phyloP scores from a whole-genome alignment of 2,797 vertebrate genomes.

The Potorous gilbertii region DNA sequence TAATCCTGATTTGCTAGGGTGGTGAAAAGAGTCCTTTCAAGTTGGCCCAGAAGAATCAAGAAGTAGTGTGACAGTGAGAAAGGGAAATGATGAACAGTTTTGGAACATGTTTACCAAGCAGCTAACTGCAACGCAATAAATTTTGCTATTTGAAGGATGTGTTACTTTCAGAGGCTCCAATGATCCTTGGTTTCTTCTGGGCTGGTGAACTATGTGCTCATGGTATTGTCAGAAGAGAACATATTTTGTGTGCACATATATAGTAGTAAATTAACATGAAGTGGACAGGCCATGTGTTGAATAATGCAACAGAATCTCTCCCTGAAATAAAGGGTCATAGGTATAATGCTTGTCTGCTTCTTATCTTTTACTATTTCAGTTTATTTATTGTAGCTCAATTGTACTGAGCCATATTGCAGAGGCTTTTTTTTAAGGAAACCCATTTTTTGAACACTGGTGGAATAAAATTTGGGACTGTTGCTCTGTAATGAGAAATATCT shows the following conservation, averaged over 20 bases:
- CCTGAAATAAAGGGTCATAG: neutral
- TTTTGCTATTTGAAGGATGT: neutral
- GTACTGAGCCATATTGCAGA: slow-evolving; percentile 45
- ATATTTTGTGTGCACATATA: neutral
- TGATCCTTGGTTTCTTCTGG: neutral
- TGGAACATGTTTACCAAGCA: neutral
- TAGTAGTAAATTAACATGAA: neutral
- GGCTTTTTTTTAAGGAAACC: slow-evolving; percentile 47
- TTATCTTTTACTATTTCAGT: slow-evolving; percentile 48
- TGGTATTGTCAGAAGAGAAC: neutral
- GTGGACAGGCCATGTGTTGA: neutral
- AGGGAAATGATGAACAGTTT: neutral
- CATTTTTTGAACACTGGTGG: slow-evolving; percentile 35
- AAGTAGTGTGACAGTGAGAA: neutral
- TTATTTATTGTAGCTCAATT: slow-evolving; percentile 47
- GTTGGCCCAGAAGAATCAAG: neutral
- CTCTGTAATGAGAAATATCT: slow-evolving; percentile 2
- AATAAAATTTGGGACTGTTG: neutral
- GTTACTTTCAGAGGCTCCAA: neutral
- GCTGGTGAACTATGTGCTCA: neutral
- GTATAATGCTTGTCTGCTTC: neutral
- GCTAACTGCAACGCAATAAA: neutral
- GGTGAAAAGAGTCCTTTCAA: neutral
- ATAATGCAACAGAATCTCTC: neutral
- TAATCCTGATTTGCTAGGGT: neutral